Evolutionary conservation across 2,113 vertebrate species (phyloP), one percentile per base, ranked within the genome.

Genomic region (Bombycilla garrulus): DNA sequence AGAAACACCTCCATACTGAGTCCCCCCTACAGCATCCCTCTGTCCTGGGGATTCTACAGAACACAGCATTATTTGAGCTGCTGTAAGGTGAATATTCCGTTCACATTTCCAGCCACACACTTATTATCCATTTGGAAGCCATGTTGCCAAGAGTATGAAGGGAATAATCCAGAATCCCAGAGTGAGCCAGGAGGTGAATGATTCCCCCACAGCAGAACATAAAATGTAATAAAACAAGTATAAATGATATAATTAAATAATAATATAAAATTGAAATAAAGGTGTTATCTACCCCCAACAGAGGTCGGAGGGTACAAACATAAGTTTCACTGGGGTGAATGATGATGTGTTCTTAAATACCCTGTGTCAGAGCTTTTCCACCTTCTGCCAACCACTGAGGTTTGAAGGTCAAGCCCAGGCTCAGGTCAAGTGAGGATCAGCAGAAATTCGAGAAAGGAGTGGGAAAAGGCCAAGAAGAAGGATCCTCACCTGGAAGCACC

Each of bases 251-350:
- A 15, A 48, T 38, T 12, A 25, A 24, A 29, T 28, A 57, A 22
- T 26, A 15, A 35, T 7, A 31, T 9, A 26, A 76, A 47, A 74
- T 31, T 33, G 19, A 80, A 57, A 48, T 17, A n/a, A 45, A 74
- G 17, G 17, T 53, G 23, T 10, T 48, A n/a, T 38, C 51, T 47
- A 10, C 17, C 3, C 15, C 11, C 12, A 2, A 1, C 0, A 35
- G 64, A 80, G 36, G 19, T 5, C 26, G 25, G 28, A 40, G 9
- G 28, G 38, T 11, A 38, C 60, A 74, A 60, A 74, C 6, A 0
- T 10, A 51, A 33, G 35, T 11, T 58, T 18, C 53, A 5, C 40
- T 11, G 48, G 15, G 23, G 10, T 1, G 5, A 69, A 31, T 0
- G 12, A 47, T 9, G 16, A 5, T 4, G 19, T 40, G 54, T 40